A percentile compares a stretch with the other conserved stretches of the same genome.
Conservation (phyloP, 2,888 invertebrate species). For the Thumatha senex region DNA sequence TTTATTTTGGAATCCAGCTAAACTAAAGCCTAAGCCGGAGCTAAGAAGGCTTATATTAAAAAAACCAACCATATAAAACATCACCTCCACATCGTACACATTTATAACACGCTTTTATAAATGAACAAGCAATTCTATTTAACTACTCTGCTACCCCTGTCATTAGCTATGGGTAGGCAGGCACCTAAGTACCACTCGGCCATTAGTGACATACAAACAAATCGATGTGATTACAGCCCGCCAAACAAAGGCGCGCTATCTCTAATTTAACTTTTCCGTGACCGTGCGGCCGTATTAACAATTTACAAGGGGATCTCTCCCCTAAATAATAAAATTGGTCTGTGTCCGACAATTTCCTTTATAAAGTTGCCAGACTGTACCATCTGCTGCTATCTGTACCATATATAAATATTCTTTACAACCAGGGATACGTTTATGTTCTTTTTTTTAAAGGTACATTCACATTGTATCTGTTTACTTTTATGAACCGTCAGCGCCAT, state of each 20-base stretch:
- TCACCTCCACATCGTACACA: not conserved
- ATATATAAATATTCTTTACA: constrained; percentile 51
- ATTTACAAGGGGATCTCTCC: constrained; percentile 67
- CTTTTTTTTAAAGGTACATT: too few relatives aligned
- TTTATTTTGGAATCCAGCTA: too few relatives aligned
- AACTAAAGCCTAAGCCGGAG: too few relatives aligned
- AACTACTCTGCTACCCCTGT: constrained; percentile 19
- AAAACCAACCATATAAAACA: not conserved
- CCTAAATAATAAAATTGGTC: constrained; percentile 71
- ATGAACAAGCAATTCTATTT: constrained; percentile 16
- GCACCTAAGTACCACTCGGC: constrained; percentile 32
- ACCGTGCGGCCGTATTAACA: constrained; percentile 58
- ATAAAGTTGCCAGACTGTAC: constrained; percentile 42
- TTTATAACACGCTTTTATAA: constrained; percentile 13
- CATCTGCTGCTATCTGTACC: constrained; percentile 43
- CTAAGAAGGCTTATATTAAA: not conserved
- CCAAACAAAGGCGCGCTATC: constrained; percentile 51
- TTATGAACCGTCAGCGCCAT: too few relatives aligned
- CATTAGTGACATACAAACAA: constrained; percentile 58
- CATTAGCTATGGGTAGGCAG: constrained; percentile 20
- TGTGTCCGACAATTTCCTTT: constrained; percentile 61
- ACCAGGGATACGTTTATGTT: constrained; percentile 43
- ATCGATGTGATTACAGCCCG: constrained; percentile 60
- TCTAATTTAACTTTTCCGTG: constrained; percentile 76
- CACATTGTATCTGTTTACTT: too few relatives aligned